Percentiles rank a stretch among this genome's conserved stretches.
These are phyloP conservation scores for Apogon hyalosoma DNA, from an alignment of 2,797 vertebrate genomes.

Conservation along the genomic window DNA sequence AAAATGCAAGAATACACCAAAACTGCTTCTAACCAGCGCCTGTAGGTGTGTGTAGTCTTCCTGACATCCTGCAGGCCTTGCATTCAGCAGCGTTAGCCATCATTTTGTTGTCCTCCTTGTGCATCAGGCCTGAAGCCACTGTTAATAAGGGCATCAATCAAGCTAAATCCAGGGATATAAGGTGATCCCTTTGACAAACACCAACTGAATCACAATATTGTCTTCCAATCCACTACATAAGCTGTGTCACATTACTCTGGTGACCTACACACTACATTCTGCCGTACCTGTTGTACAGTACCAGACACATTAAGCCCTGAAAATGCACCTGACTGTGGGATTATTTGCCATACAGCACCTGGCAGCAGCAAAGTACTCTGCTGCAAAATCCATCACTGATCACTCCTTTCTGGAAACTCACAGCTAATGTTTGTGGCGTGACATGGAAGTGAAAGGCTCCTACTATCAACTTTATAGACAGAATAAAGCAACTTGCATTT, in stretches of 20 bases:
- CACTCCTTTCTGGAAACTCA: not conserved
- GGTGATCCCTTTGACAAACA: slow-evolving; percentile 57
- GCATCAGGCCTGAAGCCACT: slow-evolving; percentile 40
- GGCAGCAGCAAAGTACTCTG: not conserved
- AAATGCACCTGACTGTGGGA: slow-evolving; percentile 20
- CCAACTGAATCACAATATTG: slow-evolving; percentile 14
- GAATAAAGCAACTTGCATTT: slow-evolving; percentile 21
- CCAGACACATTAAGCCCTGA: not conserved
- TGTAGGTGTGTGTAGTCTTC: not conserved
- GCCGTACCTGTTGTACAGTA: slow-evolving; percentile 2
- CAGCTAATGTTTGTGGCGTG: not conserved
- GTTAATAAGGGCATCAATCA: slow-evolving; percentile 63
- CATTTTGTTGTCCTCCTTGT: slow-evolving; percentile 11
- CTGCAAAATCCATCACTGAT: not conserved
- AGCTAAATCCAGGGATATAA: slow-evolving; percentile 54
- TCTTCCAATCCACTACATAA: slow-evolving; percentile 47
- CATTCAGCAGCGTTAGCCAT: slow-evolving; percentile 6
- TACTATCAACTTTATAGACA: slow-evolving; percentile 26
- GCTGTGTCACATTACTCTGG: slow-evolving; percentile 36
- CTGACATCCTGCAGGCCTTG: slow-evolving; percentile 4
- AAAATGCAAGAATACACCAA: not conserved
- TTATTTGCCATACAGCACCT: slow-evolving; percentile 6
- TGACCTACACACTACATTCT: slow-evolving; percentile 10
- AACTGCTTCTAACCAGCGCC: slow-evolving; percentile 1
- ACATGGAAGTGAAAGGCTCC: slow-evolving; percentile 5